phyloP scores from a whole-genome alignment of 2,113 vertebrate genomes.

The Microtus ochrogaster region DNA sequence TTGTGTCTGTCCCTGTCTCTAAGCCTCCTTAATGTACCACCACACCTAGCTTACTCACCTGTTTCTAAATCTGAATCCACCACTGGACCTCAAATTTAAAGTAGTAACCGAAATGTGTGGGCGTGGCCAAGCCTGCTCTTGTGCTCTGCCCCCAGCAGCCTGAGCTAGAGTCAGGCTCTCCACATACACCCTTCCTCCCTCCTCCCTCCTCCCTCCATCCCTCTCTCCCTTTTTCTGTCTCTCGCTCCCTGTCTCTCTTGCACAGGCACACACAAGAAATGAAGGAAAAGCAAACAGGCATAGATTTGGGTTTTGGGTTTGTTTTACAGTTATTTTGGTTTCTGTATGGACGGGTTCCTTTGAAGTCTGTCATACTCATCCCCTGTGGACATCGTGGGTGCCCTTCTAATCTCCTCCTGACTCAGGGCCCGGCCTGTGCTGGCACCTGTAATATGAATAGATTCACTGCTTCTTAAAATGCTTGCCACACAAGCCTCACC shows the following conservation, averaged over 20 bases:
- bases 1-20: too few relatives aligned
- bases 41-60: too few relatives aligned
- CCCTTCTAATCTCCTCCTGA: background rate
- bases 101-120: background rate
- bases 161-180: background rate
- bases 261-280: background rate
- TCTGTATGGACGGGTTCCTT: constrained; percentile 12
- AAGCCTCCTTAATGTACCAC: background rate
- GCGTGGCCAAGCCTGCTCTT: background rate
- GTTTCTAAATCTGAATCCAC: background rate
- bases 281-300: background rate
- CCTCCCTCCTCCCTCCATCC: background rate
- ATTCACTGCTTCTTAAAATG: background rate
- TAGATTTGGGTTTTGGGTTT: background rate
- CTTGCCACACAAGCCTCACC: background rate
- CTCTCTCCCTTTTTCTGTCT: background rate
- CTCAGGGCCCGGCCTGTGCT: background rate
- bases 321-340: background rate
- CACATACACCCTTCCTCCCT: fast-evolving
- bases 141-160: background rate
- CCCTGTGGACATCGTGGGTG: background rate
- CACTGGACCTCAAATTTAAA: constrained; percentile 15
- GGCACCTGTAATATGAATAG: background rate
- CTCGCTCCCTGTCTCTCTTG: background rate
- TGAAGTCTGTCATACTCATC: background rate